These are phyloP conservation scores for Colletes collaris DNA, from an alignment of 2,888 invertebrate species.

Conservation along the genomic window DNA sequence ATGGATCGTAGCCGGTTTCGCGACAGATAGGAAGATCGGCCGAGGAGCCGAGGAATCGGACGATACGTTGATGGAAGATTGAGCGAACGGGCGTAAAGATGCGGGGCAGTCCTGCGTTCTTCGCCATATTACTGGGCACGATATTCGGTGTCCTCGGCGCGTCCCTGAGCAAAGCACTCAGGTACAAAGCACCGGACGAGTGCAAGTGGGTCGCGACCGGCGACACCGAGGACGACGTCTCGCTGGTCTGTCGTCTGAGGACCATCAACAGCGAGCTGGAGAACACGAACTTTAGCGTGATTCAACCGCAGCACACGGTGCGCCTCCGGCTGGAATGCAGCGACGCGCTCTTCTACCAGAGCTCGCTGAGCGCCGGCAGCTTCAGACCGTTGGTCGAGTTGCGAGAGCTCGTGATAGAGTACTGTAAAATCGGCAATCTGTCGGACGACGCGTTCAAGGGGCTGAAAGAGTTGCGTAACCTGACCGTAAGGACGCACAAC, in stretches of 20 bases:
- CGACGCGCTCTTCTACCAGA: constrained; percentile 91
- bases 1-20: constrained; percentile 65
- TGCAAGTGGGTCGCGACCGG: constrained; percentile 91
- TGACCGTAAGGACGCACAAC: constrained; percentile 92
- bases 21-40: constrained; percentile 52
- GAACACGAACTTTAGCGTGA: constrained; percentile 92
- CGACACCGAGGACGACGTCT: constrained; percentile 87
- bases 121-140: constrained; percentile 86
- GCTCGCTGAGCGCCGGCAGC: constrained; percentile 90
- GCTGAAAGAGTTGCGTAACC: constrained; percentile 89
- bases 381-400: constrained; percentile 90
- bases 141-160: constrained; percentile 86
- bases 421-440: constrained; percentile 92
- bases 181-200: constrained; percentile 92
- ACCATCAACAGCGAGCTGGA: constrained; percentile 93
- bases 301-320: constrained; percentile 92
- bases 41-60: constrained; percentile 20
- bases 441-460: constrained; percentile 93
- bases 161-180: constrained; percentile 86
- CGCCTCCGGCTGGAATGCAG: constrained; percentile 91
- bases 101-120: constrained; percentile 85
- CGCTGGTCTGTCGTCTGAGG: constrained; percentile 89
- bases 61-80: constrained; percentile 65
- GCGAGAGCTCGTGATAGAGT: constrained; percentile 91
- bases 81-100: constrained; percentile 72